Percentiles rank a stretch among this genome's conserved stretches.
phyloP scores from a whole-genome alignment of 53 echinoderm and acorn worm genomes.

The Arbacia lixula region DNA sequence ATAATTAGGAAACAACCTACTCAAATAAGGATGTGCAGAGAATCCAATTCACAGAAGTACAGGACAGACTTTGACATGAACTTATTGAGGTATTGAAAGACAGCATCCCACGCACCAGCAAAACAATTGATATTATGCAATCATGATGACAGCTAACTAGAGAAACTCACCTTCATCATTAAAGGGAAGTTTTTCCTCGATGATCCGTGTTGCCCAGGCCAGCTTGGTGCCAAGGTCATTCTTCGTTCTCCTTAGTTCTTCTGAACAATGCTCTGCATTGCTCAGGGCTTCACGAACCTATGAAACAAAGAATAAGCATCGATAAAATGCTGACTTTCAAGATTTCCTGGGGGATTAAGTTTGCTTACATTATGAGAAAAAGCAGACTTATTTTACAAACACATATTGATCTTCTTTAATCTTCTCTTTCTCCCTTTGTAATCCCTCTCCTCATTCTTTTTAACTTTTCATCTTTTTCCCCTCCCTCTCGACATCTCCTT shows the following conservation, averaged over 20 bases:
- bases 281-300: conserved; percentile 65
- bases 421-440: not conserved
- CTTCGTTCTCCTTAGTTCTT: conserved; percentile 73
- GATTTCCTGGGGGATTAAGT: not conserved
- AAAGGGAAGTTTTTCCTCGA: conserved; percentile 91
- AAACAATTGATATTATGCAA: no score
- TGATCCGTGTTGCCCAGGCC: conserved; percentile 83
- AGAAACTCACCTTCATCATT: conserved; percentile 89
- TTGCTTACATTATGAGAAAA: not conserved
- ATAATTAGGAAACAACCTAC: no score
- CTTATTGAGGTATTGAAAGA: no score
- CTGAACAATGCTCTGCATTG: conserved; percentile 77
- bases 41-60: no score
- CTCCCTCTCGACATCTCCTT: no score
- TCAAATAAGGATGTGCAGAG: no score
- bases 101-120: no score
- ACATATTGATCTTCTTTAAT: not conserved
- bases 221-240: conserved; percentile 85
- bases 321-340: not conserved
- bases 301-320: not conserved
- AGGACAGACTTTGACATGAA: no score
- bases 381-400: not conserved
- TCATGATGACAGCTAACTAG: not conserved
- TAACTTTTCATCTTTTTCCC: no score
- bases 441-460: not conserved